These are phyloP conservation scores for Cygnus olor DNA, from an alignment of 2,797 vertebrate genomes.

Conservation along the genomic window DNA sequence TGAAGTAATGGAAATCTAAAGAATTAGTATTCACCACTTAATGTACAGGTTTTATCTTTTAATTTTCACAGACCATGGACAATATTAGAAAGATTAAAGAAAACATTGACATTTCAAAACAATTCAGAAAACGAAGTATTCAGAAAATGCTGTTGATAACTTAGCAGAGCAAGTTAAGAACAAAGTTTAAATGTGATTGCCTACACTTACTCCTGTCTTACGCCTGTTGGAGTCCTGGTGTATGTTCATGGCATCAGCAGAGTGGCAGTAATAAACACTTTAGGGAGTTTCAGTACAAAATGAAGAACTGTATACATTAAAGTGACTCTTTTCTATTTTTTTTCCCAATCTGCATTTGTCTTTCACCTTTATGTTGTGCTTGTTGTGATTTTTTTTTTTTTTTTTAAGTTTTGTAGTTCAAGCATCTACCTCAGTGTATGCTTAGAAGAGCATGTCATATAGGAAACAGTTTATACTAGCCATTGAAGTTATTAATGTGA, in stretches of 20 bases:
- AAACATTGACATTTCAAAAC: background rate
- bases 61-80: background rate
- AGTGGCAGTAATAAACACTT: background rate
- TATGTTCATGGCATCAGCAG: background rate
- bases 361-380: background rate
- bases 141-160: background rate
- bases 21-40: background rate
- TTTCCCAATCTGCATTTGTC: background rate
- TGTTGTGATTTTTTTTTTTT: background rate
- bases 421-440: background rate
- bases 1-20: conserved; percentile 12
- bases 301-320: background rate
- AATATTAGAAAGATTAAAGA: conserved; percentile 8
- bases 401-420: background rate
- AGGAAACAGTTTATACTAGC: background rate
- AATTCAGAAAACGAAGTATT: background rate
- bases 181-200: background rate
- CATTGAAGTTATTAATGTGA: background rate
- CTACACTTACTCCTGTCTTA: background rate
- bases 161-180: background rate
- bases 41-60: background rate
- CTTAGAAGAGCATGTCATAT: background rate
- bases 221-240: background rate
- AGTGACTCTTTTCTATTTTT: background rate
- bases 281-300: background rate